These are phyloP conservation scores for Chaetophractus vellerosus DNA, from an alignment of 2,797 vertebrate species.

Conservation along the genomic window DNA sequence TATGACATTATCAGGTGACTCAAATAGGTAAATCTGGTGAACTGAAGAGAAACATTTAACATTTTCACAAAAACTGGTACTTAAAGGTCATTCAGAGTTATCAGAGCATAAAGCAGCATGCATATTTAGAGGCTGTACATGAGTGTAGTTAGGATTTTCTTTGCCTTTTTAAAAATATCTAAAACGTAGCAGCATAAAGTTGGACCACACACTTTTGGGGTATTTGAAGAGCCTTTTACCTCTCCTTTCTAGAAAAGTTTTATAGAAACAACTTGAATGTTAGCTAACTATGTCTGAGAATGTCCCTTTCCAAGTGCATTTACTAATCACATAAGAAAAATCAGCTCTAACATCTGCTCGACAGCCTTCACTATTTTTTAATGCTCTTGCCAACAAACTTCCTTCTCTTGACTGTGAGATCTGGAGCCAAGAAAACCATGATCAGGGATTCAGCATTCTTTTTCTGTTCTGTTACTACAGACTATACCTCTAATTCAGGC, in stretches of 20 bases:
- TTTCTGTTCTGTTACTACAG: not conserved
- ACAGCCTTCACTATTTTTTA: not conserved
- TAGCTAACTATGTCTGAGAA: not conserved
- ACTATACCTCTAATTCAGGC: not conserved
- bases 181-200: constrained; percentile 5
- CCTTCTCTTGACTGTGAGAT: not conserved
- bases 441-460: not conserved
- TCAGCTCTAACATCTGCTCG: not conserved
- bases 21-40: constrained; percentile 54
- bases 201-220: not conserved
- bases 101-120: constrained; percentile 10
- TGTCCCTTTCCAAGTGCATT: not conserved
- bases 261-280: constrained; percentile 23
- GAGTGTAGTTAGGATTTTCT: not conserved
- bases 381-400: not conserved
- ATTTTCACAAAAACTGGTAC: constrained; percentile 46
- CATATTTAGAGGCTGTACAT: constrained; percentile 25
- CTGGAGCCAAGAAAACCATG: not conserved
- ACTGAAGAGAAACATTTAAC: constrained; percentile 60
- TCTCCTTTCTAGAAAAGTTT: not conserved
- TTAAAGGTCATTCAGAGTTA: constrained; percentile 68
- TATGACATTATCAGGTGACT: constrained; percentile 50
- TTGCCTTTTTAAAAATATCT: constrained; percentile 16
- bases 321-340: not conserved
- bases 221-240: not conserved